Evolutionary conservation across 1,140 invertebrate genomes (phyloP).

Genomic region (Metopolophium dirhodum): DNA sequence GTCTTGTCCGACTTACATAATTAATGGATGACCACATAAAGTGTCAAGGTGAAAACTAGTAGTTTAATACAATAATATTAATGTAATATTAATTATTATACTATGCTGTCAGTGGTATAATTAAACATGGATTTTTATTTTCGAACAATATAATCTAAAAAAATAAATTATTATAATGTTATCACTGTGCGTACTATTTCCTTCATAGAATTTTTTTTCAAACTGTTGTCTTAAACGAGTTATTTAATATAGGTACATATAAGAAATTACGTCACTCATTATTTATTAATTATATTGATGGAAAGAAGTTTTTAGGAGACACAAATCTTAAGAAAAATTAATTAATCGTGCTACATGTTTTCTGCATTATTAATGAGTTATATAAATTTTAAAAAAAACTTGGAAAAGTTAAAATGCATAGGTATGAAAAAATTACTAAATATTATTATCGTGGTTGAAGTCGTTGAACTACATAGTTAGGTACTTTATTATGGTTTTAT

Average conservation of each 20-base stretch:
- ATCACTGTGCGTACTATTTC: no score
- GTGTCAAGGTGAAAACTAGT: background rate
- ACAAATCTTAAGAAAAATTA: background rate
- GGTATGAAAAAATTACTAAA: no score
- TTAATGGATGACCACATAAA: slow-evolving; percentile 14
- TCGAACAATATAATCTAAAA: background rate
- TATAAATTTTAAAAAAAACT: background rate
- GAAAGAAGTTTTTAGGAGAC: background rate
- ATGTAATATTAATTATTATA: background rate
- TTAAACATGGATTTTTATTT: background rate
- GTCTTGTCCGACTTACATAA: background rate
- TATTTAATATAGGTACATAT: background rate
- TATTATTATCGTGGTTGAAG: no score
- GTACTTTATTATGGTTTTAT: background rate
- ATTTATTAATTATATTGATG: background rate
- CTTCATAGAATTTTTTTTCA: background rate
- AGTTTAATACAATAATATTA: background rate
- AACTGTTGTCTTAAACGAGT: background rate
- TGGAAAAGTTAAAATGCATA: background rate
- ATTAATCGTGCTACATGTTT: background rate
- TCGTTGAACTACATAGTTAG: background rate
- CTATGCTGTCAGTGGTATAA: background rate
- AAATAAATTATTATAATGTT: background rate
- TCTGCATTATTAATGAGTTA: background rate
- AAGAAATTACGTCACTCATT: background rate